Evolutionary conservation across 2,113 vertebrate genomes (phyloP).

Genomic region (Meleagris gallopavo): DNA sequence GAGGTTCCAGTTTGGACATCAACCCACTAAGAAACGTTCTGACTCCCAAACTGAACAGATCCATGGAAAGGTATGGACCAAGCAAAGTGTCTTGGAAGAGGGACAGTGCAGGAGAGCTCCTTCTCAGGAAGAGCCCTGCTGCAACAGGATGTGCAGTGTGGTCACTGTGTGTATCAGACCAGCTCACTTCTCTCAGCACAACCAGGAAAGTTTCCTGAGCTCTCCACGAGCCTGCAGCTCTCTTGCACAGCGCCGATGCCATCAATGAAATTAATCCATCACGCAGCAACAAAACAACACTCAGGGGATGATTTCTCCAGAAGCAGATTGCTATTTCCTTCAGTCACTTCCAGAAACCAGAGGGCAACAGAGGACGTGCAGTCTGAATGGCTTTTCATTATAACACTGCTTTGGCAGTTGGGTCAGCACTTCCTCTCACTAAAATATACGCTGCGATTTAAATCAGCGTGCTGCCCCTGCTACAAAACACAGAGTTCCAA

Average conservation of each 20-base stretch:
- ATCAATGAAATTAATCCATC: slow-evolving; percentile 2
- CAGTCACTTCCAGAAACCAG: slow-evolving; percentile 29
- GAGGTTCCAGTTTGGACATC: not conserved
- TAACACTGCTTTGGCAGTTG: not conserved
- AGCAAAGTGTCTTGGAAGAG: not conserved
- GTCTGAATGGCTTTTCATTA: slow-evolving; percentile 29
- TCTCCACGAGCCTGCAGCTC: not conserved
- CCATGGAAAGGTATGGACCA: not conserved
- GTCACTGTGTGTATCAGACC: not conserved
- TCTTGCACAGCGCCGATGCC: not conserved
- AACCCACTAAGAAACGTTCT: not conserved
- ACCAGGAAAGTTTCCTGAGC: not conserved
- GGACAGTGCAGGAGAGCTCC: not conserved
- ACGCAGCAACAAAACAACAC: not conserved
- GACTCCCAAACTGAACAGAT: not conserved
- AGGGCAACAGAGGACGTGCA: not conserved
- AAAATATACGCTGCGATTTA: not conserved
- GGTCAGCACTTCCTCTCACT: not conserved
- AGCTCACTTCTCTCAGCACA: not conserved
- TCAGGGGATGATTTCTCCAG: slow-evolving; percentile 13
- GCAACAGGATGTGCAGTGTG: not conserved
- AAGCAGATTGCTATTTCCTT: slow-evolving; percentile 16
- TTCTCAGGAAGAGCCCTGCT: not conserved
- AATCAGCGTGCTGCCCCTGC: not conserved
- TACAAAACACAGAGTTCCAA: not conserved